phyloP scores from a whole-genome alignment of 2,888 invertebrate genomes.

The Hydraecia micacea region DNA sequence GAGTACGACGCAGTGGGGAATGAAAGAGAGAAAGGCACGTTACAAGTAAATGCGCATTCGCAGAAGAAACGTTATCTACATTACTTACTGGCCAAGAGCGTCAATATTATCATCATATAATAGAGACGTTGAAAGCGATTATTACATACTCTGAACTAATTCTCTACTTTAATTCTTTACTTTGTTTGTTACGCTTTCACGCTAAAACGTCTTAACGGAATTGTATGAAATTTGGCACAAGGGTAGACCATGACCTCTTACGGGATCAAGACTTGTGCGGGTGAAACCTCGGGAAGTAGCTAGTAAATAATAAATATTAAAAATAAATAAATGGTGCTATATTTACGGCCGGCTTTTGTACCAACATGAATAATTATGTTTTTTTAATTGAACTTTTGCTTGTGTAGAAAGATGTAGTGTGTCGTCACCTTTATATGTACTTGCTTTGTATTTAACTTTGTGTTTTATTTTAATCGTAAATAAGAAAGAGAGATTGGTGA shows the following conservation, averaged over 20 bases:
- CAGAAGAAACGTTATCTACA: not conserved
- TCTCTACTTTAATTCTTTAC: no score
- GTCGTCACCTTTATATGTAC: conserved; percentile 15
- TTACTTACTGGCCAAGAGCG: not conserved
- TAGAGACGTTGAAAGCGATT: no score
- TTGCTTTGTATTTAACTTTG: conserved; percentile 60
- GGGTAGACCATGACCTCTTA: not conserved
- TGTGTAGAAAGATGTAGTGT: not conserved
- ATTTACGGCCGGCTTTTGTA: not conserved
- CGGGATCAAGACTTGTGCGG: not conserved
- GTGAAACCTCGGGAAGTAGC: not conserved
- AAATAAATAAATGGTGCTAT: not conserved
- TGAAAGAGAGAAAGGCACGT: not conserved
- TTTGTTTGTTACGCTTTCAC: not conserved
- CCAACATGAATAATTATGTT: not conserved
- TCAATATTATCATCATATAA: not conserved
- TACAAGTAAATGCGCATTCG: not conserved
- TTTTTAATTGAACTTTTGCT: not conserved
- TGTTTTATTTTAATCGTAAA: conserved; percentile 62
- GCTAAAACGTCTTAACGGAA: not conserved
- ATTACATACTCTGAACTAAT: no score
- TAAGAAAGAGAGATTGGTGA: conserved; percentile 40
- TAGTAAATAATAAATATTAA: not conserved
- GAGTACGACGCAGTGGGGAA: not conserved
- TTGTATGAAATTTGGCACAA: not conserved